Conservation (phyloP, 2,113 vertebrate genomes). For the Calcarius ornatus region DNA sequence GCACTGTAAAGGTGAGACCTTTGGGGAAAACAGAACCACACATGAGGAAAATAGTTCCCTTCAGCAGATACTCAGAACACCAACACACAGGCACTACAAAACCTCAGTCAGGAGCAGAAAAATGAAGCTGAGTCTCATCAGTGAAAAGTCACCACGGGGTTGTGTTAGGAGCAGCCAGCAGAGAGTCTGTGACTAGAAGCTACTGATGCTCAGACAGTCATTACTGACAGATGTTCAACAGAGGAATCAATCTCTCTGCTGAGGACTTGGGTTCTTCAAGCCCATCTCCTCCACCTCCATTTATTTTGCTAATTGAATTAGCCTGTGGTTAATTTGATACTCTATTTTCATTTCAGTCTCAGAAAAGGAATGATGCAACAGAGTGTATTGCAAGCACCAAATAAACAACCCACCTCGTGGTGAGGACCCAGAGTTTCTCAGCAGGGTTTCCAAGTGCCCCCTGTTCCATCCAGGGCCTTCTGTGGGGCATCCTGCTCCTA, state of each 20-base stretch:
- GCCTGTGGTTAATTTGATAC: neutral
- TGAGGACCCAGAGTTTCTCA: neutral
- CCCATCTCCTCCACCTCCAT: neutral
- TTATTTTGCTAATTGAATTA: neutral
- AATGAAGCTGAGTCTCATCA: neutral
- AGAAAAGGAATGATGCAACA: neutral
- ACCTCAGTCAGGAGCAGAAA: neutral
- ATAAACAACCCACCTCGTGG: fast-evolving
- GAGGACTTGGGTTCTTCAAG: neutral
- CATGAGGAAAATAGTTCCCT: neutral
- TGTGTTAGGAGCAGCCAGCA: neutral
- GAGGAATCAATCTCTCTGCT: neutral
- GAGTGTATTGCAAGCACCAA: neutral
- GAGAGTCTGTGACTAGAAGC: neutral
- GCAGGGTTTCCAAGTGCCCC: neutral
- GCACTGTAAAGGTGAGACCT: neutral
- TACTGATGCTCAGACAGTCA: neutral
- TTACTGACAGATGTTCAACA: neutral
- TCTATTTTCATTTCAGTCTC: neutral
- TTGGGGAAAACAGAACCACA: neutral
- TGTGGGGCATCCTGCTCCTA: neutral
- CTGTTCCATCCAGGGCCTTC: neutral
- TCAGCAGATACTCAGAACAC: neutral
- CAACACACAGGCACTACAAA: neutral
- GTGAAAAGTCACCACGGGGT: neutral